phyloP scores from a whole-genome alignment of 2,797 vertebrate genomes.

The Cuculus canorus region DNA sequence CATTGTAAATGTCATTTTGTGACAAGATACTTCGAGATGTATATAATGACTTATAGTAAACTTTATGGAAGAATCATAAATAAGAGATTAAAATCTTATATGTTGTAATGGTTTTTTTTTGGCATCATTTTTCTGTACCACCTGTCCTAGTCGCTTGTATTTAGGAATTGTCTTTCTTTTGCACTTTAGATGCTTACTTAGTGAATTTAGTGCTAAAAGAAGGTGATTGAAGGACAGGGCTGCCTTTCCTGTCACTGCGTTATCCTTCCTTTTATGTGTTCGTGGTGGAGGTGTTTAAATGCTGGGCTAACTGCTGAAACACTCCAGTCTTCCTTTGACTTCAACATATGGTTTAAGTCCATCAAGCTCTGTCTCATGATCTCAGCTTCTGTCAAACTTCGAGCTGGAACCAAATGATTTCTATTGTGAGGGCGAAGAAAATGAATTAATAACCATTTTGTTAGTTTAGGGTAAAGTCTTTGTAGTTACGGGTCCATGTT shows the following conservation, averaged over 20 bases:
- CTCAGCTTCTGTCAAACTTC: neutral
- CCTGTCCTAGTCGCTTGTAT: conserved; percentile 4
- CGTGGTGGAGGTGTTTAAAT: accelerated
- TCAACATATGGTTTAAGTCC: neutral
- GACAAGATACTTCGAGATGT: conserved; percentile 29
- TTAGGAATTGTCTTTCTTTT: neutral
- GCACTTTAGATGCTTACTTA: neutral
- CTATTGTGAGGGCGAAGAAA: neutral
- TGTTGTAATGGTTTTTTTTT: conserved; percentile 4
- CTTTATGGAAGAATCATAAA: conserved; percentile 60
- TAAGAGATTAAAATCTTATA: conserved; percentile 56
- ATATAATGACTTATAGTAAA: conserved; percentile 64
- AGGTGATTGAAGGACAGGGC: neutral
- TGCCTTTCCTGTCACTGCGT: neutral
- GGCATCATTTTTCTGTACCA: conserved; percentile 29
- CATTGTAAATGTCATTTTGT: conserved; percentile 48
- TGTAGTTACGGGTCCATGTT: neutral
- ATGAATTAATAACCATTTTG: neutral
- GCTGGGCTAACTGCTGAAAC: neutral
- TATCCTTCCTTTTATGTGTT: neutral
- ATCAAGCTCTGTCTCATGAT: neutral
- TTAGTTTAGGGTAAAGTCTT: neutral
- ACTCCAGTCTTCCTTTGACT: neutral
- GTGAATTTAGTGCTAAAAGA: neutral
- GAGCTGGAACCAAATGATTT: neutral